These are phyloP conservation scores for Hippasteria phrygiana DNA, from an alignment of 53 echinoderm and acorn worm species.

Conservation along the genomic window DNA sequence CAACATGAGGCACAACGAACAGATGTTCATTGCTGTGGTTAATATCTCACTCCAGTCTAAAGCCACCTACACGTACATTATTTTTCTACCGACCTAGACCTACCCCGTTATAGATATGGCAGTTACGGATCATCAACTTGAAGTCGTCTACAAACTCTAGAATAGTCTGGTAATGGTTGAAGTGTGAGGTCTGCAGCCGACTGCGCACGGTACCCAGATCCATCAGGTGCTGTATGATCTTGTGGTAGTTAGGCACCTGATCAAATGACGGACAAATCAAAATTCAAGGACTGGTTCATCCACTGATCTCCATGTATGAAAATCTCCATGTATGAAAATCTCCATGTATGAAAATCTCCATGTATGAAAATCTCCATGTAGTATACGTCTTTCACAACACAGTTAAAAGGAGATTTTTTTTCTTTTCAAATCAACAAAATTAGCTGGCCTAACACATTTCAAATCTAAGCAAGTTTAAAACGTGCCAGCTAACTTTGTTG, in stretches of 20 bases:
- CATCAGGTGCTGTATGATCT: constrained; percentile 82
- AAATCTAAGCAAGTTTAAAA: too few species aligned
- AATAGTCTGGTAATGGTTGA: constrained; percentile 74
- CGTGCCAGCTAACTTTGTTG: too few species aligned
- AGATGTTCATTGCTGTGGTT: too few species aligned
- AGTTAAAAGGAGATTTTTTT: too few species aligned
- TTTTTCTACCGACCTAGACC: neutral
- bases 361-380: too few species aligned
- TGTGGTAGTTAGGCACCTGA: constrained; percentile 84
- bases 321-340: too few species aligned
- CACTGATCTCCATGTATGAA: too few species aligned
- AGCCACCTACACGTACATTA: neutral
- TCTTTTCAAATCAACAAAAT: too few species aligned
- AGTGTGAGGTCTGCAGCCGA: constrained; percentile 69
- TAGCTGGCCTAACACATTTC: too few species aligned
- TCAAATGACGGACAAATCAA: neutral
- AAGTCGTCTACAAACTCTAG: constrained; percentile 77
- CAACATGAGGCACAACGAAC: too few species aligned
- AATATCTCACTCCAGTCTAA: neutral
- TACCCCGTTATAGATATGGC: constrained; percentile 83
- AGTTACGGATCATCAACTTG: constrained; percentile 81
- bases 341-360: too few species aligned
- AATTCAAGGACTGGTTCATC: neutral
- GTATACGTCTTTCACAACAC: too few species aligned
- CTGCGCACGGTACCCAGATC: constrained; percentile 78